These are phyloP conservation scores for Saccostrea glomerata DNA, from an alignment of 1,140 invertebrate genomes.

Conservation along the genomic window DNA sequence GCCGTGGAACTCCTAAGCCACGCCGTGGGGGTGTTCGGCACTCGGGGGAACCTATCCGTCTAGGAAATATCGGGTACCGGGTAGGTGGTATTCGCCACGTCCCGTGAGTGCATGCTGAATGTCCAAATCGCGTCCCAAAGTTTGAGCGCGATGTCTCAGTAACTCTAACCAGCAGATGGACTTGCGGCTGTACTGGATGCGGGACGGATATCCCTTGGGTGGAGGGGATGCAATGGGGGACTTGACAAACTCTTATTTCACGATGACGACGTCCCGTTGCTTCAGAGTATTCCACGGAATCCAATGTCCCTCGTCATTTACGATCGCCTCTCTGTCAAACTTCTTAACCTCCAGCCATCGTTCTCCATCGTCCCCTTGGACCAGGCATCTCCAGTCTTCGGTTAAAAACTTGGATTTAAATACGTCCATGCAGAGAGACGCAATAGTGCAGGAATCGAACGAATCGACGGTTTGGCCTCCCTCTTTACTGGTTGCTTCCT, in stretches of 20 bases:
- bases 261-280: neutral
- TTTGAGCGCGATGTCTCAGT: neutral
- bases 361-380: neutral
- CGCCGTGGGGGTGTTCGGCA: slow-evolving; percentile 4
- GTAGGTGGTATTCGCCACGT: slow-evolving; percentile 43
- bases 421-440: slow-evolving; percentile 48
- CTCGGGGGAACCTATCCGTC: slow-evolving; percentile 47
- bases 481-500: slow-evolving; percentile 32
- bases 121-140: neutral
- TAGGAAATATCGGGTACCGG: slow-evolving; percentile 44
- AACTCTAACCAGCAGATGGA: slow-evolving; percentile 49
- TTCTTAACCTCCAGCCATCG: neutral
- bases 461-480: slow-evolving; percentile 42
- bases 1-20: slow-evolving; percentile 61
- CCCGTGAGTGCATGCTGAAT: slow-evolving; percentile 56
- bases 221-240: slow-evolving; percentile 47
- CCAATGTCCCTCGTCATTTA: neutral
- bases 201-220: slow-evolving; percentile 49
- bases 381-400: slow-evolving; percentile 38
- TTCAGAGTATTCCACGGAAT: neutral
- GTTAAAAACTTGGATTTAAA: slow-evolving; percentile 52
- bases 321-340: neutral
- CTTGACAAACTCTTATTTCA: slow-evolving; percentile 20
- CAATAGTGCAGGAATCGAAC: slow-evolving; percentile 49
- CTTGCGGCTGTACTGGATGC: slow-evolving; percentile 44